Evolutionary conservation across 2,113 vertebrate genomes (phyloP), one percentile per base, ranked within the genome.

Genomic region (Cyprinodon variegatus): DNA sequence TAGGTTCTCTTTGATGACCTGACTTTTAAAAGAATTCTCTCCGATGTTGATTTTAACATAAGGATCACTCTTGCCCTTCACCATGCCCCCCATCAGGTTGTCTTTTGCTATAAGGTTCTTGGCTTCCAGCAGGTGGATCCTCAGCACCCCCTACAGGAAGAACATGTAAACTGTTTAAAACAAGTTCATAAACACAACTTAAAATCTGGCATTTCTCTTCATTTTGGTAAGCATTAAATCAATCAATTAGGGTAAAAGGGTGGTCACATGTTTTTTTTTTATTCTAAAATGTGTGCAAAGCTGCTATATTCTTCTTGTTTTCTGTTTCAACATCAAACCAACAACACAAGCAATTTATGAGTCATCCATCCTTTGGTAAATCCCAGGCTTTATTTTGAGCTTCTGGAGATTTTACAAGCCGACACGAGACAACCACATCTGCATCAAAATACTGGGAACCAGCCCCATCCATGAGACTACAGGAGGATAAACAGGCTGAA

Each of bases 51-150:
- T 93, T 74, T 96, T 96, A 40, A 96, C 95, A 3, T 98, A 98
- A 22, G 97, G 97, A 79, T 98, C 97, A 3, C 96, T 97, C 82
- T 97, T 97, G 77, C 96, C 96, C 89, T 96, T 96, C 82, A 96
- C 93, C 92, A 97, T 74, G 57, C 94, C 93, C 0, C 93, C 94
- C 92, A 98, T 92, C 86, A 97, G 90, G 83, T 96, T 96, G 77
- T 98, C 97, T 78, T 97, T 98, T 72, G 96, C 95, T 14, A 96
- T 91, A 65, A 98, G 90, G 83, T 95, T 92, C 85, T 95, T 93
- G 50, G 96, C 97, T 83, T 96, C 96, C 81, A 97, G 85, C 50
- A 98, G 91, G 45, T 96, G 96, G 76, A 98, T 95, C 76, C 96
- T 95, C 76, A 98, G 93, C 78, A 97, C 81, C 36, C 91, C 96